phyloP scores from a whole-genome alignment of 35 echinoderm and acorn worm species.

The Acanthaster planci region DNA sequence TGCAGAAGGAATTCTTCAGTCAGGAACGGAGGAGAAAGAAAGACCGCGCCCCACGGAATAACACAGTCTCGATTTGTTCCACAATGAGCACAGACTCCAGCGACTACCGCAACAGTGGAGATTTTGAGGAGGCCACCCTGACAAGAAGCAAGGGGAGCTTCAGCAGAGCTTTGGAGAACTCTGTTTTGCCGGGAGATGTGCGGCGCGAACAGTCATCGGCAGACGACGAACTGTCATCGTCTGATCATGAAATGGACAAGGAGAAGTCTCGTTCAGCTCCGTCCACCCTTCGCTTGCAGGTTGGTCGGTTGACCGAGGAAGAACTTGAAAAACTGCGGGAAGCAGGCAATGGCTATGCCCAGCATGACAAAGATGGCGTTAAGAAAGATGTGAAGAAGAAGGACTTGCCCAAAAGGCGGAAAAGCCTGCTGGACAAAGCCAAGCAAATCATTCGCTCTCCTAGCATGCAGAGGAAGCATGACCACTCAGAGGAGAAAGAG shows the following conservation, averaged over 20 bases:
- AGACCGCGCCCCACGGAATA: conserved; percentile 58
- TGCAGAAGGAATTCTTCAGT: conserved; percentile 80
- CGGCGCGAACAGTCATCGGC: conserved; percentile 63
- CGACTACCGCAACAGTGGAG: conserved; percentile 30
- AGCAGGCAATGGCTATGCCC: conserved; percentile 61
- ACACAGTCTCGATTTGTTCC: conserved; percentile 65
- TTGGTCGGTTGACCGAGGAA: conserved; percentile 45
- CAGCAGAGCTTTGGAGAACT: conserved; percentile 56
- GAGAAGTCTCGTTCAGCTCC: conserved; percentile 73
- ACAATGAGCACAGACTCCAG: conserved; percentile 60
- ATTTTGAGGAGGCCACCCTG: conserved; percentile 35
- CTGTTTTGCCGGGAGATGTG: conserved; percentile 37
- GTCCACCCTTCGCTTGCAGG: conserved; percentile 76
- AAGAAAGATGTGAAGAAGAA: conserved; percentile 64
- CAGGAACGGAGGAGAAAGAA: conserved; percentile 69
- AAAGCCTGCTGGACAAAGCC: conserved; percentile 85
- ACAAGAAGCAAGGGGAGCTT: conserved; percentile 64
- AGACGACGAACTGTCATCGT: conserved; percentile 81
- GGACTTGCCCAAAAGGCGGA: conserved; percentile 63
- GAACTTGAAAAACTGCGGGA: conserved; percentile 43
- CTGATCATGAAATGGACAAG: conserved; percentile 55
- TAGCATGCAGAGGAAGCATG: conserved; percentile 70
- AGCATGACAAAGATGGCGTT: conserved; percentile 52
- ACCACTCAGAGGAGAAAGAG: conserved; percentile 16
- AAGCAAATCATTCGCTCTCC: conserved; percentile 73